Base-by-base conservation (phyloP, 2,113 vertebrate species). In the Emydura subglobosa region DNA sequence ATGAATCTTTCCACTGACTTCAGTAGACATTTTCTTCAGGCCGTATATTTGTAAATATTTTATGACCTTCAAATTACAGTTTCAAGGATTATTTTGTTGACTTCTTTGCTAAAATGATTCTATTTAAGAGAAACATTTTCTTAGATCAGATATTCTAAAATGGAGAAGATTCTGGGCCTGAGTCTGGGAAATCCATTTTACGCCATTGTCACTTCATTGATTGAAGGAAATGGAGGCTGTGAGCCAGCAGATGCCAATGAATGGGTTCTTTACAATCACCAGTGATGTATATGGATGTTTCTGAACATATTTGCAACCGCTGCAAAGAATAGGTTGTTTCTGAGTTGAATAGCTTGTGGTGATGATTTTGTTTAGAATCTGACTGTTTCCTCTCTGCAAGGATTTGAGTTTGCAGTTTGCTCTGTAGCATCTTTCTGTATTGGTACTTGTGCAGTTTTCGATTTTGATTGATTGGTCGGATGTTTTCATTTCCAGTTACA, bases 281-380 rank as follows among this genome's bases (percentile, higher is more conserved):
- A 80, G 22, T 39, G 53, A 53, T 10, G 44, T 0, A 0, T n/a
- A 34, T 68, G 9, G 0, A 7, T 29, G 9, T 2, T 42, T 53
- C 12, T 39, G 84, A 79, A 25, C 59, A 39, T 50, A 34, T 74
- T 86, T 92, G 79, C 19, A 91, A n/a, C 19, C 2, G 6, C 1
- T 0, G 0, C 51, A 68, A 78, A 31, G 57, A 86, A 57, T n/a
- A 59, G 19, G 0, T 0, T 27, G 27, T 44, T 94, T 82, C 51
- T 31, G 29, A 92, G 89, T 17, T 13, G 86, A 65, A 89, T 31
- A 22, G 1, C 0, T 0, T 0, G 13, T 34, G 31, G 27, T 51
- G 2, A 39, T 87, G 54, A 50, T 34, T 90, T 91, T 39, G 13
- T 74, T 85, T 27, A 50, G 59, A 51, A 85, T 10, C 34, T 17